A percentile compares a stretch with the other conserved stretches of the same genome.
Conservation (phyloP, 2,888 invertebrate species). For the Folsomia candida region DNA sequence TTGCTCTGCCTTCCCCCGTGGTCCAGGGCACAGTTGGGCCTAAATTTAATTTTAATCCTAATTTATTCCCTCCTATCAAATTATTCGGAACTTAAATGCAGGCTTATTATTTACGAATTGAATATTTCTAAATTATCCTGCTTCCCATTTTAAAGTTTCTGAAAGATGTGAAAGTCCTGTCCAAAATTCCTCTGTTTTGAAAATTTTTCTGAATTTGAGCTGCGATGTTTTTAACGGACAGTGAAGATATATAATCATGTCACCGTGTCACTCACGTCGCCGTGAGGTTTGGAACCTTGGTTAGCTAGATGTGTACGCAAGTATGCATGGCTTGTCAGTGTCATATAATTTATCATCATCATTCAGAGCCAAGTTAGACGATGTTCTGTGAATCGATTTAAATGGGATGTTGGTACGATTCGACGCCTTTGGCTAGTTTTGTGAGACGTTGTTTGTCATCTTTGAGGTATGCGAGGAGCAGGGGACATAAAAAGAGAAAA, state of each 20-base stretch:
- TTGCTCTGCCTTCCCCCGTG: background rate
- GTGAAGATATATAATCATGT: background rate
- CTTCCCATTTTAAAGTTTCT: too few relatives aligned
- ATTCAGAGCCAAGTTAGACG: background rate
- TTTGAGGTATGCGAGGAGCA: background rate
- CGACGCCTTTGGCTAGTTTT: background rate
- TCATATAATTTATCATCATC: too few relatives aligned
- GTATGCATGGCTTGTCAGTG: too few relatives aligned
- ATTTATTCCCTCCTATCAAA: background rate
- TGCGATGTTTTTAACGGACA: too few relatives aligned
- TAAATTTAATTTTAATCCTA: background rate
- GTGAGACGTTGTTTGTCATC: conserved; percentile 15
- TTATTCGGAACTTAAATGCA: background rate
- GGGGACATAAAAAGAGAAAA: background rate
- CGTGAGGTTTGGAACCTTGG: too few relatives aligned
- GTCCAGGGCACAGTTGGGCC: background rate
- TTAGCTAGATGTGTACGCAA: too few relatives aligned
- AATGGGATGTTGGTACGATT: background rate
- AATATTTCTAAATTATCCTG: too few relatives aligned
- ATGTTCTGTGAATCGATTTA: background rate
- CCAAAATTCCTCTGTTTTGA: too few relatives aligned
- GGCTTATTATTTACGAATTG: too few relatives aligned
- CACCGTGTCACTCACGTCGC: background rate
- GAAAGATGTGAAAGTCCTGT: too few relatives aligned
- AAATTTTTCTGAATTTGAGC: too few relatives aligned